Conservation (phyloP, 2,888 invertebrate genomes). For the Rhagium mordax region DNA sequence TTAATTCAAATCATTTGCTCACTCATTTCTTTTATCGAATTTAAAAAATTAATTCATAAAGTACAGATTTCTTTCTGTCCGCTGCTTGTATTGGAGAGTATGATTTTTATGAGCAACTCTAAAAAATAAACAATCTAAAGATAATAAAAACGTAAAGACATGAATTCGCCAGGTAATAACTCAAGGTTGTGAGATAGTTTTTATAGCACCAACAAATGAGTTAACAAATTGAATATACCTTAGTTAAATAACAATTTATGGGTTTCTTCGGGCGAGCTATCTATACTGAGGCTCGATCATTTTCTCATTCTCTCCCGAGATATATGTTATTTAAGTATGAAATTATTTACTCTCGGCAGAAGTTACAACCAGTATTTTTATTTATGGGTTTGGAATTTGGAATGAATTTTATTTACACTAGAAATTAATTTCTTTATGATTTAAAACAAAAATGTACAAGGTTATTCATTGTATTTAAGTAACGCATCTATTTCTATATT, state of each 20-base stretch:
- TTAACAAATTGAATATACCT: constrained; percentile 57
- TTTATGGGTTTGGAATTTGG: constrained; percentile 9
- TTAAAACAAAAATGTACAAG: too few relatives aligned
- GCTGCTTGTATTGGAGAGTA: neutral
- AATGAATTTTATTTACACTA: neutral
- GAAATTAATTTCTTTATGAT: neutral
- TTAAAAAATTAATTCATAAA: neutral
- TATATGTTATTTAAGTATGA: constrained; percentile 41
- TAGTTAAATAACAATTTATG: constrained; percentile 56
- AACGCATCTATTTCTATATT: too few relatives aligned
- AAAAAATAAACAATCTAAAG: constrained; percentile 43
- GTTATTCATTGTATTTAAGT: too few relatives aligned
- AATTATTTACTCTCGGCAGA: constrained; percentile 39
- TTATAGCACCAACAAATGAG: constrained; percentile 56
- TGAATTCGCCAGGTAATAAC: constrained; percentile 42
- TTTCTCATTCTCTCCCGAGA: constrained; percentile 38
- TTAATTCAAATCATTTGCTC: too few relatives aligned
- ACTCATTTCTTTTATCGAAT: neutral
- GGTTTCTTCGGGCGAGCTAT: constrained; percentile 44
- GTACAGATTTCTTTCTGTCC: neutral
- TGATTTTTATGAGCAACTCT: constrained; percentile 3
- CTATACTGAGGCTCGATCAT: constrained; percentile 41
- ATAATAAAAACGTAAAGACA: constrained; percentile 45
- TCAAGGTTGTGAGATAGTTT: constrained; percentile 45
- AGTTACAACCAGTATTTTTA: constrained; percentile 25